phyloP scores from a whole-genome alignment of 1,140 invertebrate species.

The Sinonovacula constricta region DNA sequence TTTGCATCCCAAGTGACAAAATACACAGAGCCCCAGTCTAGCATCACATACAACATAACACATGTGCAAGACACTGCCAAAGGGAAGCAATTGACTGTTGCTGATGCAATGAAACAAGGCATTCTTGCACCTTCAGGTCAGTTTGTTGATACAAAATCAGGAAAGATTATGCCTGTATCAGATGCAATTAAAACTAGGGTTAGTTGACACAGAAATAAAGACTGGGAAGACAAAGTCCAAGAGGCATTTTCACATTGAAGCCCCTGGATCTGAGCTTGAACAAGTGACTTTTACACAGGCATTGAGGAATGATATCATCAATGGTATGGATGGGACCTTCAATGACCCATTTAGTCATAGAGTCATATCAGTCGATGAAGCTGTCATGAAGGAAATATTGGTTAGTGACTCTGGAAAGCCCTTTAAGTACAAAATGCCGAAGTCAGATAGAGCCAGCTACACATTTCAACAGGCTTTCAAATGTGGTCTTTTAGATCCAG shows the following conservation, averaged over 20 bases:
- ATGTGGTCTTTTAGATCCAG: conserved; percentile 66
- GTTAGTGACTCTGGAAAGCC: conserved; percentile 85
- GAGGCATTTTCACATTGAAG: conserved; percentile 32
- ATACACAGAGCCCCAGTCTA: conserved; percentile 58
- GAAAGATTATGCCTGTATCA: conserved; percentile 85
- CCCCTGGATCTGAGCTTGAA: conserved; percentile 29
- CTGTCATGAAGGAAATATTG: conserved; percentile 86
- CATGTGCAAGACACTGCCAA: conserved; percentile 90
- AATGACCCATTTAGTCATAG: conserved; percentile 87
- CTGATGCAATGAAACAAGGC: conserved; percentile 73
- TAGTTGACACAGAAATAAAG: conserved; percentile 84
- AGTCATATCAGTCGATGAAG: conserved; percentile 86
- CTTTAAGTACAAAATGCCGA: conserved; percentile 65
- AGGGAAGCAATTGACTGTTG: conserved; percentile 61
- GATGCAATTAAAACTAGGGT: conserved; percentile 89
- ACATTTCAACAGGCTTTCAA: conserved; percentile 70
- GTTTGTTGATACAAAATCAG: conserved; percentile 87
- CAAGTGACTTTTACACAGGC: conserved; percentile 90
- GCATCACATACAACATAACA: conserved; percentile 80
- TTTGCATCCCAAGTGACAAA: conserved; percentile 75
- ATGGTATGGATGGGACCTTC: conserved; percentile 87
- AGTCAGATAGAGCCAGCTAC: conserved; percentile 58
- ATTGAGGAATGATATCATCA: conserved; percentile 87
- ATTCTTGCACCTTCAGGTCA: conserved; percentile 75
- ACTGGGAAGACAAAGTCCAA: conserved; percentile 18